phyloP scores from a whole-genome alignment of 2,888 invertebrate species.

The Scaptomyza parva region DNA sequence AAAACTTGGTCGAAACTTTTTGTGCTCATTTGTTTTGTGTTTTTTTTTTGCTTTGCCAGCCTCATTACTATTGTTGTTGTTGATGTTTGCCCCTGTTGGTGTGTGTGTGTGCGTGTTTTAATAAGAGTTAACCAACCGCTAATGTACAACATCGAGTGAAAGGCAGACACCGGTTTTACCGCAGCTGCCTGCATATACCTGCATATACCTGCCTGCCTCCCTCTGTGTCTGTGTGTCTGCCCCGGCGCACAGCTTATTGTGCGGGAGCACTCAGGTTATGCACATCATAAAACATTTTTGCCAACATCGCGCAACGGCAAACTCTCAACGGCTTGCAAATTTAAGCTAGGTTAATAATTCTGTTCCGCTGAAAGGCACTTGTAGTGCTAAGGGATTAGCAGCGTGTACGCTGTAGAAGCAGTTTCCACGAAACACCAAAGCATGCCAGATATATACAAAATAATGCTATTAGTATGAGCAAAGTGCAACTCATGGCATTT shows the following conservation, averaged over 20 bases:
- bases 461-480: too few relatives aligned
- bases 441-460: background rate
- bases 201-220: too few relatives aligned
- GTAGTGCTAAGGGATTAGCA: background rate
- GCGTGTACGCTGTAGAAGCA: background rate
- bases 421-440: background rate
- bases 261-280: too few relatives aligned
- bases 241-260: too few relatives aligned
- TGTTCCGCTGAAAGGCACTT: background rate
- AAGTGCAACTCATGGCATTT: too few relatives aligned
- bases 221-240: too few relatives aligned
- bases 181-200: too few relatives aligned
- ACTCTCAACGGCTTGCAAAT: background rate
- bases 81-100: background rate
- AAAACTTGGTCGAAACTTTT: too few relatives aligned
- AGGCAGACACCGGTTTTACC: slow-evolving; percentile 2
- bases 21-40: too few relatives aligned
- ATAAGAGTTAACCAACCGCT: slow-evolving; percentile 42
- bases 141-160: slow-evolving; percentile 6
- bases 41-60: background rate
- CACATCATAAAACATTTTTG: slow-evolving; percentile 10
- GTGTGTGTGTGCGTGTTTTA: slow-evolving; percentile 14
- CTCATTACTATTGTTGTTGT: background rate
- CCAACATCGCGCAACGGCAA: background rate
- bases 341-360: background rate